These are phyloP conservation scores for Nephotettix cincticeps DNA, from an alignment of 1,140 invertebrate genomes.

Conservation along the genomic window DNA sequence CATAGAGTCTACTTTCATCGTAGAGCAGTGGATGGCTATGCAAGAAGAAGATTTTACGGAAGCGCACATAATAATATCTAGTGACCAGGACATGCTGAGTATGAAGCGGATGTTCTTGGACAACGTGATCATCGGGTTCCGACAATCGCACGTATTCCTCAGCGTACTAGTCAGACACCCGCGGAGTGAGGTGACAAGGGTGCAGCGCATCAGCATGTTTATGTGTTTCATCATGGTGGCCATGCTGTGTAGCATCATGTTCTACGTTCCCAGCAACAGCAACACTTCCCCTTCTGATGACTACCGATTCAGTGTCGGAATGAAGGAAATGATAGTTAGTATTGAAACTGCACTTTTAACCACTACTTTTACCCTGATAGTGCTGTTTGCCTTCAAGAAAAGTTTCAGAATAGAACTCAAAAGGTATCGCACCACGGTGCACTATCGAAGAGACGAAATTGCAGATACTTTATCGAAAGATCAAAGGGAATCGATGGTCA, in stretches of 20 bases:
- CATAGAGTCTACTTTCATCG: neutral
- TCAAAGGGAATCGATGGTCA: too few relatives aligned
- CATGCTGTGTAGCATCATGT: neutral
- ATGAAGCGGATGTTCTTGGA: neutral
- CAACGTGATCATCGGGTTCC: neutral
- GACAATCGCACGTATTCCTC: neutral
- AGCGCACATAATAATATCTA: neutral
- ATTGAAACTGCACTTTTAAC: too few relatives aligned
- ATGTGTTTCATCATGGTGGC: neutral
- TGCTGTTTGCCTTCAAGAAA: too few relatives aligned
- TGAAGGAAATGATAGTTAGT: too few relatives aligned
- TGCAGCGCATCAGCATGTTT: neutral
- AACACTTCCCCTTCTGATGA: too few relatives aligned
- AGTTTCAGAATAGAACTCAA: too few relatives aligned
- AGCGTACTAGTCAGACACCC: neutral
- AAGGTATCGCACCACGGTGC: too few relatives aligned
- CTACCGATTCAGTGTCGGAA: too few relatives aligned
- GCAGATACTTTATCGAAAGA: too few relatives aligned
- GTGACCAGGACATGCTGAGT: neutral
- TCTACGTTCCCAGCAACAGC: neutral
- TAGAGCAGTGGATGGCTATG: slow-evolving; percentile 2
- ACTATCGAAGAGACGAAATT: too few relatives aligned
- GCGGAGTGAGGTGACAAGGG: neutral
- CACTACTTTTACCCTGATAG: too few relatives aligned
- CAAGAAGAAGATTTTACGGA: neutral